Conservation (phyloP, 2,113 vertebrate species). For the Zapus hudsonius region DNA sequence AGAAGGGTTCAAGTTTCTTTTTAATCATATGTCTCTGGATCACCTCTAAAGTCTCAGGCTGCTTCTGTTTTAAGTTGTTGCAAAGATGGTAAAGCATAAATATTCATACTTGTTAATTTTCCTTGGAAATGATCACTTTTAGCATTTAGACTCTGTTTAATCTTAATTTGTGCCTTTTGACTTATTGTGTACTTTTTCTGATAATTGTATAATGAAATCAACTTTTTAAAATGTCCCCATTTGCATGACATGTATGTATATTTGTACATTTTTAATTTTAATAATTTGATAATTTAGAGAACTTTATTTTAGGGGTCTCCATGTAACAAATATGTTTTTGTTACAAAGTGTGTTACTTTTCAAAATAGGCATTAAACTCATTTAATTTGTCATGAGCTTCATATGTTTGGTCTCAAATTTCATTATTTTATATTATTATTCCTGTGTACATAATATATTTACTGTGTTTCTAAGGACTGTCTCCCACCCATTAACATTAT, state of each 20-base stretch:
- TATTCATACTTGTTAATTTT: not conserved
- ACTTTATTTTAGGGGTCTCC: not conserved
- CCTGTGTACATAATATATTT: not conserved
- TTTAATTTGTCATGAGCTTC: conserved; percentile 20
- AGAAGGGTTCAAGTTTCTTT: not conserved
- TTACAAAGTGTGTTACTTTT: not conserved
- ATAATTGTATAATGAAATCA: not conserved
- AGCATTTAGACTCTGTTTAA: not conserved
- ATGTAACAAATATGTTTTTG: not conserved
- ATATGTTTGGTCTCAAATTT: not conserved
- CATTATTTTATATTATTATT: not conserved
- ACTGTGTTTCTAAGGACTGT: not conserved
- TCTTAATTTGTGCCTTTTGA: not conserved
- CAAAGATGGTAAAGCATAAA: not conserved
- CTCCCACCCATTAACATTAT: not conserved
- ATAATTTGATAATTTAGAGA: not conserved
- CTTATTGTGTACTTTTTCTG: not conserved
- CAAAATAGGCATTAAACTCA: not conserved
- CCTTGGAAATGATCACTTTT: not conserved
- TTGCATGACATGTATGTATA: not conserved
- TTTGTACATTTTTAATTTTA: not conserved
- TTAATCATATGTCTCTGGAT: not conserved
- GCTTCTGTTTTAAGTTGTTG: not conserved
- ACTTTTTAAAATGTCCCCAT: not conserved
- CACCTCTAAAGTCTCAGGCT: not conserved